phyloP scores from a whole-genome alignment of 2,797 vertebrate genomes.

The Amazonetta brasiliensis region DNA sequence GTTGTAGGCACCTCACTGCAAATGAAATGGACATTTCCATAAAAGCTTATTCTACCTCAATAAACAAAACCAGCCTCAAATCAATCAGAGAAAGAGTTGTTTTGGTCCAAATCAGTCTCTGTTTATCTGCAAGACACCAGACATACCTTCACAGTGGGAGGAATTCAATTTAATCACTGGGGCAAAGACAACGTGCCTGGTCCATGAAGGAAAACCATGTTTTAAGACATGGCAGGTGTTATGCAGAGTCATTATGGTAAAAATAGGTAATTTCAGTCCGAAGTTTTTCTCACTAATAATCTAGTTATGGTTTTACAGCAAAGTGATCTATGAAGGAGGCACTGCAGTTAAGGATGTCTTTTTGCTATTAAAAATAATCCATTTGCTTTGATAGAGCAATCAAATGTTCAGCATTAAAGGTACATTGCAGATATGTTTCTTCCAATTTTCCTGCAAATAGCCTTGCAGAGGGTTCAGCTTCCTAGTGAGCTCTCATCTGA shows the following conservation, averaged over 20 bases:
- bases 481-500: not conserved
- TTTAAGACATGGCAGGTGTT: not conserved
- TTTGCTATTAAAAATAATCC: not conserved
- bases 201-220: not conserved
- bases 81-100: not conserved
- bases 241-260: not conserved
- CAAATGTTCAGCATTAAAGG: not conserved
- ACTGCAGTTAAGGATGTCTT: not conserved
- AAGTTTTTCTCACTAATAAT: not conserved
- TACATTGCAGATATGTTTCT: not conserved
- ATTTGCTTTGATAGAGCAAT: not conserved
- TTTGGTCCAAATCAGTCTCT: not conserved
- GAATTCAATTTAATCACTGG: not conserved
- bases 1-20: not conserved
- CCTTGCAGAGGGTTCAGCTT: not conserved
- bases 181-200: not conserved
- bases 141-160: not conserved
- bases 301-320: not conserved
- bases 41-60: conserved; percentile 12
- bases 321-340: not conserved
- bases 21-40: not conserved
- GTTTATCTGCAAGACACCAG: not conserved
- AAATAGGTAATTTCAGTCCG: not conserved
- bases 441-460: not conserved
- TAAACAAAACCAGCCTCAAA: conserved; percentile 8